Percentiles rank a stretch among this genome's conserved stretches.
Conservation (phyloP, 1,140 invertebrate genomes). For the Nasonia giraulti region DNA sequence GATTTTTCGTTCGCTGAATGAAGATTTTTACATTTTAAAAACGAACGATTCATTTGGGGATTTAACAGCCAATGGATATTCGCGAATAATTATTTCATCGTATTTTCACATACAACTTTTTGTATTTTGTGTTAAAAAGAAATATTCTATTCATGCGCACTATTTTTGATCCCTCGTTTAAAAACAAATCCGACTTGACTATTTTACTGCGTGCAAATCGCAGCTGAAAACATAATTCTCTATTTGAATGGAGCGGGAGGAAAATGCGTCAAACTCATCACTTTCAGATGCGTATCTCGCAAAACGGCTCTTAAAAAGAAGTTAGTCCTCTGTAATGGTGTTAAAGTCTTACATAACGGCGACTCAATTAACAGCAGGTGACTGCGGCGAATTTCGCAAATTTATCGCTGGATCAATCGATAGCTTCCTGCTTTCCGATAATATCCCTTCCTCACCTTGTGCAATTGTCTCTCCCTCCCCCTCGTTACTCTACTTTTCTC, state of each 20-base stretch:
- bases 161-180: too few species aligned
- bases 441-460: background rate
- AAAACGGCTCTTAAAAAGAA: background rate
- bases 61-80: too few species aligned
- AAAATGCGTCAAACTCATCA: background rate
- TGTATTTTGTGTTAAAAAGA: too few species aligned
- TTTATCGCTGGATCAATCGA: slow-evolving; percentile 7
- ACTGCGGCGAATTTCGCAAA: background rate
- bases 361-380: slow-evolving; percentile 5
- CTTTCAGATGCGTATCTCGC: background rate
- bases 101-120: too few species aligned
- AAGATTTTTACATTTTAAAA: too few species aligned
- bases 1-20: too few species aligned
- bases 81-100: too few species aligned
- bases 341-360: background rate
- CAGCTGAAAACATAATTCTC: too few species aligned
- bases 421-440: background rate
- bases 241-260: background rate
- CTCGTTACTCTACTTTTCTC: background rate
- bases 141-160: too few species aligned
- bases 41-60: too few species aligned
- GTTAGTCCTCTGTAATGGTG: background rate
- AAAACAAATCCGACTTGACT: too few species aligned
- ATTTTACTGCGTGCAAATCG: too few species aligned
- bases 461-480: background rate